A percentile compares a stretch with the other conserved stretches of the same genome.
These are phyloP conservation scores for Lonchura striata DNA, from an alignment of 2,113 vertebrate species.

Conservation along the genomic window DNA sequence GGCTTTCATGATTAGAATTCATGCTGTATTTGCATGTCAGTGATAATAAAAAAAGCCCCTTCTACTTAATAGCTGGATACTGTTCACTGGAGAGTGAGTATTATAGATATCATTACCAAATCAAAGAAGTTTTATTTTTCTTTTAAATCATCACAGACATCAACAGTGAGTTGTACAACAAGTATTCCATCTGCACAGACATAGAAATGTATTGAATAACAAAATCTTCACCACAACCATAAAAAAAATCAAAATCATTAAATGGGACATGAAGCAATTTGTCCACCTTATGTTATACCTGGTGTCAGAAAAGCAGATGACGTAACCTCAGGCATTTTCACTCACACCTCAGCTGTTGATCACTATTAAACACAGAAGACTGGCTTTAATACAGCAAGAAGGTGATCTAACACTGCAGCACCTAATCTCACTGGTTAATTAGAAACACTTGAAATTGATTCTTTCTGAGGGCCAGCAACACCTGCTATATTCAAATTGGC, in stretches of 20 bases:
- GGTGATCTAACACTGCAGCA: neutral
- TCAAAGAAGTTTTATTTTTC: neutral
- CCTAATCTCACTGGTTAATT: slow-evolving; percentile 23
- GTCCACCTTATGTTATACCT: neutral
- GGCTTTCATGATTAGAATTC: neutral
- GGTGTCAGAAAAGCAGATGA: neutral
- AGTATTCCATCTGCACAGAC: neutral
- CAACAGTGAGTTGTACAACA: neutral
- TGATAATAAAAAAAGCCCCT: neutral
- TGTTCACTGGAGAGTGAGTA: neutral
- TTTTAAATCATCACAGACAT: neutral
- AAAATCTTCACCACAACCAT: neutral
- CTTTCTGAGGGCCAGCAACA: neutral
- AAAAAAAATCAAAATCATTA: neutral
- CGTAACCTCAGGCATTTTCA: neutral
- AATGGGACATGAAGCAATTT: neutral
- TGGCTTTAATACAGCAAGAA: neutral
- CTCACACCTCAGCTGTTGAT: neutral
- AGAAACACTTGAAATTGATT: neutral
- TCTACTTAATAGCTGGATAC: neutral
- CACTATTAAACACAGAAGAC: neutral
- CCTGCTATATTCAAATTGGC: neutral
- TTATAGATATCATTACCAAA: neutral
- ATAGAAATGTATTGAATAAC: neutral
- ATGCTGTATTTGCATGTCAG: neutral